Base-by-base conservation (phyloP, 2,113 vertebrate species). In the Perca fluviatilis region DNA sequence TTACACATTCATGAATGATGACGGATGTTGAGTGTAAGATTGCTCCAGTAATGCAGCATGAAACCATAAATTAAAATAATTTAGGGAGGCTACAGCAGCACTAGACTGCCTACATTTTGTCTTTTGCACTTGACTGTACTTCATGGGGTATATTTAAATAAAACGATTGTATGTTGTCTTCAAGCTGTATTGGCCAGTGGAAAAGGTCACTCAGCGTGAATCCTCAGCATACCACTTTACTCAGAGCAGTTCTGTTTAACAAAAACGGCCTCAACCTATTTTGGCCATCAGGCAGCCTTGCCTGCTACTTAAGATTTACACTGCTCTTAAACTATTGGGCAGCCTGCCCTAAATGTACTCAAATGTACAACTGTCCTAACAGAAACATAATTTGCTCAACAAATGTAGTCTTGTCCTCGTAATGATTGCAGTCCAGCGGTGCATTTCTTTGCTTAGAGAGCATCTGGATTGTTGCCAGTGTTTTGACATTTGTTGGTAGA, bases 271-370 rank as follows among this genome's bases (percentile, higher is more conserved):
- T 58, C 66, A 33, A 56, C 43, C 30, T 33, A 21, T 85, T 72
- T 85, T 56, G 66, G 18, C 66, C 54, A 79, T 76, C 75, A 66
- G 67, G 53, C 72, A 71, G 66, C 63, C 0, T 3, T 30, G 50
- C 58, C 65, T 57, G 57, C 11, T 49, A 18, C 57, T 65, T 14
- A 25, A 72, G 67, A 77, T 73, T 62, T 72, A 73, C 25, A 15
- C 50, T 40, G 67, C 54, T 63, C 56, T 63, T 77, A 63, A 49
- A 56, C 65, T 23, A 2, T 12, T n/a, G 25, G 80, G 80, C 85
- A 80, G 43, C 36, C 53, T 63, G 80, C 67, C 76, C 76, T 67
- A 14, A 76, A 51, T 61, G 56, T 63, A 80, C 75, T 83, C 66
- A 75, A 33, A 33, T 7, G 5, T 33, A 33, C 33, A 33, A 19